Conservation (phyloP, 2,797 vertebrate genomes). For the Sebastes kiyomatsui region DNA sequence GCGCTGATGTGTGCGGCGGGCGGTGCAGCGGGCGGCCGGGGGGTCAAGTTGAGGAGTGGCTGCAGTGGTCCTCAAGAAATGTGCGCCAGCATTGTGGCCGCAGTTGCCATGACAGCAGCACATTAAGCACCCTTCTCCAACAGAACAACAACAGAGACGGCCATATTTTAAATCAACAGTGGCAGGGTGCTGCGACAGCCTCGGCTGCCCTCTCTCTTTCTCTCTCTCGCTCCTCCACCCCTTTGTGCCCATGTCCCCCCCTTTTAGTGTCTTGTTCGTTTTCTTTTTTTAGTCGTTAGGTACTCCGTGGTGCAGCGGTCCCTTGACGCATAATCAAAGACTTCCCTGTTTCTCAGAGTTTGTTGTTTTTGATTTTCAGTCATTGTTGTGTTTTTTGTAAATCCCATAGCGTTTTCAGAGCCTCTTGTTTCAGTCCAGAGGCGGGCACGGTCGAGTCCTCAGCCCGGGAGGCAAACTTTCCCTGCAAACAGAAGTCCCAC, state of each 20-base stretch:
- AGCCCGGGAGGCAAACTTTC: conserved; percentile 98
- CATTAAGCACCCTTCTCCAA: conserved; percentile 64
- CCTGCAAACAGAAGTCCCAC: conserved; percentile 99
- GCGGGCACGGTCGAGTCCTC: conserved; percentile 70
- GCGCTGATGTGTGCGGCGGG: conserved; percentile 62
- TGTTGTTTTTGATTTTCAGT: conserved; percentile 68
- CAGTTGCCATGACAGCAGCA: conserved; percentile 74
- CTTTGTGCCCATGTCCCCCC: conserved; percentile 31
- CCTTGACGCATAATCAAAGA: conserved; percentile 52
- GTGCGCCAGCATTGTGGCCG: conserved; percentile 58
- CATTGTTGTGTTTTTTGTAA: conserved; percentile 56
- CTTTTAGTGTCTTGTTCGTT: conserved; percentile 57
- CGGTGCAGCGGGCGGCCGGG: conserved; percentile 17
- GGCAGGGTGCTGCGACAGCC: conserved; percentile 52
- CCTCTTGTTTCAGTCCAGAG: conserved; percentile 66
- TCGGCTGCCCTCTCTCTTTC: conserved; percentile 18
- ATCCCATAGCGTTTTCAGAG: conserved; percentile 62
- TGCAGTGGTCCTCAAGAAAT: conserved; percentile 73
- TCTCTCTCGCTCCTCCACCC: conserved; percentile 24
- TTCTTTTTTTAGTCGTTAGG: conserved; percentile 45
- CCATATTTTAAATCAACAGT: conserved; percentile 63
- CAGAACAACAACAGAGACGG: conserved; percentile 60
- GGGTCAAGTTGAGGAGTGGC: conserved; percentile 61
- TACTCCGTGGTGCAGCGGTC: conserved; percentile 59
- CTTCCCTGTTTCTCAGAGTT: conserved; percentile 63